Evolutionary conservation across 2,888 invertebrate species (phyloP).

Genomic region (Autographa gamma): DNA sequence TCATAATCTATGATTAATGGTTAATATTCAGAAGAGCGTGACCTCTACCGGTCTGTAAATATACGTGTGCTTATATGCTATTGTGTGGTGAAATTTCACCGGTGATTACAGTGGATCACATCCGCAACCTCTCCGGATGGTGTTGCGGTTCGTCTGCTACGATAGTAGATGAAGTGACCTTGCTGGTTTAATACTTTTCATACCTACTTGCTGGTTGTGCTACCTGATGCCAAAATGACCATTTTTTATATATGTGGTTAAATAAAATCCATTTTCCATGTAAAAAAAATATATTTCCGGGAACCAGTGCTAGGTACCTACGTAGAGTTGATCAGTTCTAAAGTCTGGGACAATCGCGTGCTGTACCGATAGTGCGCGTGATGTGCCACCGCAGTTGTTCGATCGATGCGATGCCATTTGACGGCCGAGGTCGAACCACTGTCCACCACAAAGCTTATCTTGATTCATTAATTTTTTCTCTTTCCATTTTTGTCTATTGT

Average conservation of each 20-base stretch:
- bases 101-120: slow-evolving; percentile 85
- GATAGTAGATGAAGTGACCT: slow-evolving; percentile 71
- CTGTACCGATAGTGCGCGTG: slow-evolving; percentile 68
- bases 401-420: slow-evolving; percentile 85
- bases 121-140: slow-evolving; percentile 84
- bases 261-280: neutral
- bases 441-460: slow-evolving; percentile 86
- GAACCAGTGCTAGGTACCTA: neutral
- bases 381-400: slow-evolving; percentile 73
- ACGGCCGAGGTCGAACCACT: slow-evolving; percentile 87
- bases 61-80: slow-evolving; percentile 61
- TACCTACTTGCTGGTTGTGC: slow-evolving; percentile 9
- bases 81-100: slow-evolving; percentile 87
- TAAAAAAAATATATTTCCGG: neutral
- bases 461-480: slow-evolving; percentile 82
- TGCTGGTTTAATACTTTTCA: slow-evolving; percentile 65
- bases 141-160: slow-evolving; percentile 81
- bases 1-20: slow-evolving; percentile 79
- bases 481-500: slow-evolving; percentile 76
- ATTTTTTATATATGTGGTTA: neutral
- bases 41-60: slow-evolving; percentile 73
- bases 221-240: neutral
- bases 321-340: slow-evolving; percentile 38
- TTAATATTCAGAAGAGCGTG: slow-evolving; percentile 81
- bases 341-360: slow-evolving; percentile 69